phyloP scores from a whole-genome alignment of 1,140 invertebrate species.

The Psix sp. region DNA sequence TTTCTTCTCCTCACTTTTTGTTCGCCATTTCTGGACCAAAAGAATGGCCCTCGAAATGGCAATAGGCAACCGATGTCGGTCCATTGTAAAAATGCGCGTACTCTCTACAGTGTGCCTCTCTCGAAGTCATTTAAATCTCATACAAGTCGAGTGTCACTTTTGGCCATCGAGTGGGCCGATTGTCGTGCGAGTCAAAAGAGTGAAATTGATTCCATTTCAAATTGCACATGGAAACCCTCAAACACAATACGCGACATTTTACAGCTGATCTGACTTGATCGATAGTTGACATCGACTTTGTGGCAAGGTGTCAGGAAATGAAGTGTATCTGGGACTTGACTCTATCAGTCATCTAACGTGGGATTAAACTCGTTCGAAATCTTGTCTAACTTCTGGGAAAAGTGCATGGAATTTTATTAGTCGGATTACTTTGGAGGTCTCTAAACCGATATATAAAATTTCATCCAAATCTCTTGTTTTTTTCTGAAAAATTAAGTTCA shows the following conservation, averaged over 20 bases:
- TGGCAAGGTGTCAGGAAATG: conserved; percentile 25
- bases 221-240: conserved; percentile 21
- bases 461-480: no score
- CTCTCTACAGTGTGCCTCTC: conserved; percentile 59
- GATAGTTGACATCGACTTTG: conserved; percentile 50
- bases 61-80: conserved; percentile 52
- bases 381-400: not conserved
- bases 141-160: conserved; percentile 72
- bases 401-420: not conserved
- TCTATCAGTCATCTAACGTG: conserved; percentile 21
- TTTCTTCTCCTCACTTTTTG: conserved; percentile 62
- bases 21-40: conserved; percentile 59
- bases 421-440: no score
- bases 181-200: conserved; percentile 69
- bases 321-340: conserved; percentile 16
- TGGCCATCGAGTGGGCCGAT: conserved; percentile 71
- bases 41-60: conserved; percentile 59
- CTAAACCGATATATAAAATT: no score
- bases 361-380: conserved; percentile 3
- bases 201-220: conserved; percentile 68
- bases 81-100: conserved; percentile 61
- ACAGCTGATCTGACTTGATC: conserved; percentile 50
- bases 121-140: conserved; percentile 76
- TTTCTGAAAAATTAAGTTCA: no score
- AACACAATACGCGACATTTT: conserved; percentile 44